phyloP scores from a whole-genome alignment of 2,888 invertebrate species.

The Eupithecia vulgata region DNA sequence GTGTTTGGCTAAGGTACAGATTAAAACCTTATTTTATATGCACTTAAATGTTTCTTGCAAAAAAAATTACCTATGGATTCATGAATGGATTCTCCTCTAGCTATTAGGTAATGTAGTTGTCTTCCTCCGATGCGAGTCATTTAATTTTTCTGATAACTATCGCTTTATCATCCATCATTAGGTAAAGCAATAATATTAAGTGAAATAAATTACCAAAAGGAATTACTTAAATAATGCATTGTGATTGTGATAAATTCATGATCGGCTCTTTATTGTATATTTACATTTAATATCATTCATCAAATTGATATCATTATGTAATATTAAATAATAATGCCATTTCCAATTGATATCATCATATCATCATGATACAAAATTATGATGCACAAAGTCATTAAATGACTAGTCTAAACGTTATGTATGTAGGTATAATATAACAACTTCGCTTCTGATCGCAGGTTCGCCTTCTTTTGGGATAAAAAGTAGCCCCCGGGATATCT shows the following conservation, averaged over 20 bases:
- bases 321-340: not conserved
- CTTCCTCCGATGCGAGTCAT: not conserved
- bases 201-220: not conserved
- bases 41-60: too few relatives aligned
- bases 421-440: not conserved
- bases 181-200: not conserved
- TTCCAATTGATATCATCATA: not conserved
- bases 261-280: not conserved
- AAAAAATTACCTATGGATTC: too few relatives aligned
- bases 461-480: too few relatives aligned
- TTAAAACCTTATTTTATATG: too few relatives aligned
- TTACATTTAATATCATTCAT: not conserved
- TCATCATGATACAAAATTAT: not conserved
- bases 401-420: not conserved
- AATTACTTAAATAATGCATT: not conserved
- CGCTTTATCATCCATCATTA: not conserved
- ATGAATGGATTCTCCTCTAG: not conserved
- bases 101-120: not conserved
- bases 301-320: slow-evolving; percentile 4
- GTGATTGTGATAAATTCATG: not conserved
- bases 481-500: too few relatives aligned
- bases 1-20: too few relatives aligned
- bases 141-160: not conserved
- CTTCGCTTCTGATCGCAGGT: too few relatives aligned
- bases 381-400: not conserved